Evolutionary conservation across 2,113 vertebrate species (phyloP).

Genomic region (Gopherus evgoodei): DNA sequence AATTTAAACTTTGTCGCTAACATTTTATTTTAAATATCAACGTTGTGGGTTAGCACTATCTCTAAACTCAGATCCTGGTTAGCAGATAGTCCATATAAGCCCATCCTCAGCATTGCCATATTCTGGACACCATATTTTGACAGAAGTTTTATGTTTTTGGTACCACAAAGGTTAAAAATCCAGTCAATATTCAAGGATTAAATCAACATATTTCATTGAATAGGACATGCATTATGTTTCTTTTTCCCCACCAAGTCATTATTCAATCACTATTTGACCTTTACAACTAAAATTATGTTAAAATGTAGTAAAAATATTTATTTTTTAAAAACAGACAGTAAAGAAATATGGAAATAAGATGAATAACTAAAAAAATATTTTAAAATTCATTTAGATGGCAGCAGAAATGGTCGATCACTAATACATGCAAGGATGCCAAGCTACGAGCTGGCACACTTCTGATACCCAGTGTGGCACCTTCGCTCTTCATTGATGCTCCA

Average conservation of each 20-base stretch:
- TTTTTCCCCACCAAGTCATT: conserved; percentile 2
- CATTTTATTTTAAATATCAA: conserved; percentile 47
- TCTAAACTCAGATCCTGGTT: not conserved
- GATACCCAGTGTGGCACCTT: conserved; percentile 22
- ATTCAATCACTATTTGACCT: conserved; percentile 24
- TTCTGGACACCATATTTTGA: conserved; percentile 23
- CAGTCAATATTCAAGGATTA: conserved; percentile 40
- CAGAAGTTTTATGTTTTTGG: not conserved
- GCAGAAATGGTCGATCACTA: not conserved
- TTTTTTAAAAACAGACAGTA: conserved; percentile 4
- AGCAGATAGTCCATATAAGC: not conserved
- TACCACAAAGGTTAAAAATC: conserved; percentile 2
- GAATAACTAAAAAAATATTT: not conserved
- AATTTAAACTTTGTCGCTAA: not conserved
- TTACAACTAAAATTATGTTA: conserved; percentile 3
- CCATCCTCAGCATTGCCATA: not conserved
- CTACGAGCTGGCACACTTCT: not conserved
- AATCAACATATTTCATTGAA: conserved; percentile 26
- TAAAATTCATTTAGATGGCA: not conserved
- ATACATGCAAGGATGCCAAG: not conserved
- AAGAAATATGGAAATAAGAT: not conserved
- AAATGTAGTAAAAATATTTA: conserved; percentile 22
- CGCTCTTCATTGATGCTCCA: not conserved
- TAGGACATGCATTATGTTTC: not conserved
- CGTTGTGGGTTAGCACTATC: not conserved